Evolutionary conservation across 1,140 invertebrate species (phyloP).

Genomic region (Leptopilina clavipes): DNA sequence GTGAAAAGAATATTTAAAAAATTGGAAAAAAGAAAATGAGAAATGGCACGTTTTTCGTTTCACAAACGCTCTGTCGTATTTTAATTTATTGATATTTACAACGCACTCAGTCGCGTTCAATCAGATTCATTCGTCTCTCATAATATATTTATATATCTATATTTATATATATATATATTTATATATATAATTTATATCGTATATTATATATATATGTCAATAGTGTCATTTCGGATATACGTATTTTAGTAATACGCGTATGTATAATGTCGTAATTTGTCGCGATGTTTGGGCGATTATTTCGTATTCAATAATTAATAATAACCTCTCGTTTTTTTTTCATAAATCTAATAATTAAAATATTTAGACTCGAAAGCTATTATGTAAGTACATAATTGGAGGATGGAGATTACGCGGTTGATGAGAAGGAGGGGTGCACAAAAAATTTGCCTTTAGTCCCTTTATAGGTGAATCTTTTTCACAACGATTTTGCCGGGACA

Average conservation of each 20-base stretch:
- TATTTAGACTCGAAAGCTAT: constrained; percentile 69
- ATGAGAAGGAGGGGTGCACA: constrained; percentile 53
- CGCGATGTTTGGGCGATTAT: constrained; percentile 33
- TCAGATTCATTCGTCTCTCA: constrained; percentile 55
- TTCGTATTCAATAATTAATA: constrained; percentile 17
- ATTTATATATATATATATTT: constrained; percentile 49
- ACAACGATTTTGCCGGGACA: constrained; percentile 53
- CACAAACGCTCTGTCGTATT: constrained; percentile 50
- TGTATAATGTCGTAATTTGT: constrained; percentile 54
- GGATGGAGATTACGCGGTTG: constrained; percentile 52
- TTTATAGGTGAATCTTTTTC: constrained; percentile 50
- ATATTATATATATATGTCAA: constrained; percentile 55
- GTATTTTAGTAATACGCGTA: constrained; percentile 58
- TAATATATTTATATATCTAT: constrained; percentile 62
- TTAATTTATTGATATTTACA: constrained; percentile 66
- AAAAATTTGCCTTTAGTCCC: constrained; percentile 44
- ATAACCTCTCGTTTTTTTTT: constrained; percentile 37
- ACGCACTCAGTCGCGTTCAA: constrained; percentile 48
- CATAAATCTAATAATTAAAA: constrained; percentile 62
- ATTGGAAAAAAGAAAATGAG: constrained; percentile 41
- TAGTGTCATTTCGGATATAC: constrained; percentile 64
- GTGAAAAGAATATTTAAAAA: not conserved
- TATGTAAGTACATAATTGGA: constrained; percentile 53
- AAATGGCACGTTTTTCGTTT: constrained; percentile 48
- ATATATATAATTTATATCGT: constrained; percentile 44